Evolutionary conservation across 2,113 vertebrate genomes (phyloP).

Genomic region (Leptobrachium leishanense): DNA sequence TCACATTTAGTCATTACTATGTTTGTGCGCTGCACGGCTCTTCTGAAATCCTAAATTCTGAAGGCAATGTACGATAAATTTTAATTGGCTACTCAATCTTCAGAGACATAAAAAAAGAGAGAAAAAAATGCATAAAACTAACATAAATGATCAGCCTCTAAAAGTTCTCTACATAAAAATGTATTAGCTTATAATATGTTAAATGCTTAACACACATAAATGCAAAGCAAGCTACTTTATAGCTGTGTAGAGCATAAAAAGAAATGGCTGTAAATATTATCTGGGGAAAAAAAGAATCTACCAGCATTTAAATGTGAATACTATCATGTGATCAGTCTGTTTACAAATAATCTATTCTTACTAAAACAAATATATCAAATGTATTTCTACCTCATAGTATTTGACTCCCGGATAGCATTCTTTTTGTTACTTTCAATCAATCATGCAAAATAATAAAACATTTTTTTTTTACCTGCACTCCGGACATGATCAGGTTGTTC

Average conservation of each 20-base stretch:
- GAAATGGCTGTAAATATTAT: neutral
- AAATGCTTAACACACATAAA: neutral
- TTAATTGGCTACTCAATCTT: conserved; percentile 3
- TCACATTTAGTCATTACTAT: neutral
- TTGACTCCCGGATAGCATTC: too few species aligned
- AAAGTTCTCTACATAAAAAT: neutral
- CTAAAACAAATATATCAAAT: too few species aligned
- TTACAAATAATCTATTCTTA: too few species aligned
- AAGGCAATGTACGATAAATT: neutral
- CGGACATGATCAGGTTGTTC: too few species aligned
- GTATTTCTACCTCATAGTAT: too few species aligned
- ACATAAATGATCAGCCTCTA: conserved; percentile 3
- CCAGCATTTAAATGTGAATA: neutral
- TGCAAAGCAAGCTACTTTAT: neutral
- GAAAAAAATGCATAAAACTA: neutral
- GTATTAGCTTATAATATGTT: neutral
- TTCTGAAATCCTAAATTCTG: neutral
- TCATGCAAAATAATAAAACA: too few species aligned
- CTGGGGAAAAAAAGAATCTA: neutral
- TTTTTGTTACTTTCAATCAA: too few species aligned
- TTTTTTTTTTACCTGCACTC: too few species aligned
- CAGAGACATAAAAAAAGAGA: neutral
- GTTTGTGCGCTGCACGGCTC: neutral
- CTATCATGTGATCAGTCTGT: too few species aligned
- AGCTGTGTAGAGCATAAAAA: neutral